These are phyloP conservation scores for Siniperca undulata DNA, from an alignment of 2,797 vertebrate genomes.

Conservation along the genomic window DNA sequence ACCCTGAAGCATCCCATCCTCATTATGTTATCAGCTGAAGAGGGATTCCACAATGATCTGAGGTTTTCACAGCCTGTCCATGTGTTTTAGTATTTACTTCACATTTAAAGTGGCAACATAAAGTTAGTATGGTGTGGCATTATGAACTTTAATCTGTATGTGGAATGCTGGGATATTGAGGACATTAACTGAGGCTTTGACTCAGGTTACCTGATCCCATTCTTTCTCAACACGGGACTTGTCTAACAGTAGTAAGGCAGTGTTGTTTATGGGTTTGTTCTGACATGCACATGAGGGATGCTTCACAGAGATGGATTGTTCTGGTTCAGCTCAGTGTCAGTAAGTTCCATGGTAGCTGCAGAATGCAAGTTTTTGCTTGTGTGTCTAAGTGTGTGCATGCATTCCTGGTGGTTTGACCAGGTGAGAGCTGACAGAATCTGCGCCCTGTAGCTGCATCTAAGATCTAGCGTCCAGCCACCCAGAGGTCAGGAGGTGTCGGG, in stretches of 20 bases:
- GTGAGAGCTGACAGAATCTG: slow-evolving; percentile 55
- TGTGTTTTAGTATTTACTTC: slow-evolving; percentile 32
- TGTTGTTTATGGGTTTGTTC: slow-evolving; percentile 59
- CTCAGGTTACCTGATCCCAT: slow-evolving; percentile 47
- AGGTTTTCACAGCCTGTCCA: slow-evolving; percentile 17
- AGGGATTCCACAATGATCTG: slow-evolving; percentile 50
- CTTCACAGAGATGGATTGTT: slow-evolving; percentile 54
- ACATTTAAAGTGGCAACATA: slow-evolving; percentile 18
- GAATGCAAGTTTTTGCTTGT: slow-evolving; percentile 56
- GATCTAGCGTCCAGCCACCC: slow-evolving; percentile 53
- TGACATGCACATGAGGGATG: slow-evolving; percentile 67
- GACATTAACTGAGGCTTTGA: slow-evolving; percentile 49
- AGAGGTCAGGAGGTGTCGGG: slow-evolving; percentile 68
- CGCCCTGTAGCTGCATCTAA: slow-evolving; percentile 63
- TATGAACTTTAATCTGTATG: slow-evolving; percentile 48
- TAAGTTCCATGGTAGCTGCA: slow-evolving; percentile 26
- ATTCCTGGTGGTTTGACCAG: slow-evolving; percentile 54
- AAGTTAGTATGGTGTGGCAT: slow-evolving; percentile 34
- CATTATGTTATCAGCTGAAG: slow-evolving; percentile 68
- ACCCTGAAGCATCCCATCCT: slow-evolving; percentile 58
- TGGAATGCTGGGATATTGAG: slow-evolving; percentile 48
- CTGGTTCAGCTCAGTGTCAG: slow-evolving; percentile 63
- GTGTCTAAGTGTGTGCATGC: slow-evolving; percentile 24
- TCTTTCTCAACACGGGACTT: slow-evolving; percentile 53
- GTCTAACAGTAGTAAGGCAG: slow-evolving; percentile 14